Evolutionary conservation across 2,113 vertebrate species (phyloP), one percentile per base, ranked within the genome.

Genomic region (Apaloderma vittatum): DNA sequence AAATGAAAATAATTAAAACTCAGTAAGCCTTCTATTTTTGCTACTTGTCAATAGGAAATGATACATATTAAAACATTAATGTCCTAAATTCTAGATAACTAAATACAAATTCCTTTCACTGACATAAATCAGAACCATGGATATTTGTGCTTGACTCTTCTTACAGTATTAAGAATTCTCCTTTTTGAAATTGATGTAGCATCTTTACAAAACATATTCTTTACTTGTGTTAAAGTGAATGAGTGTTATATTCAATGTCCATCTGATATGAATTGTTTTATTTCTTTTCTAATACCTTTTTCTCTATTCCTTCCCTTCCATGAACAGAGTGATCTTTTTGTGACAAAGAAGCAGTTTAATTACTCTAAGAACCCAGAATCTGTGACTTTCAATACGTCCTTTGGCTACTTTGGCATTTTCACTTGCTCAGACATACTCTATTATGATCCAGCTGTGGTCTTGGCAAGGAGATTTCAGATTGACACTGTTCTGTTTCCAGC

Each of bases 381-480:
- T 54, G 91, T 98, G 71, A 98, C 97, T 8, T 99, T 99, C 74
- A 95, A 96, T 26, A 99, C 98, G 6, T 97, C 98, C 3, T 99
- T 99, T 78, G 98, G 99, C 45, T 98, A 58, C 40, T 99, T 99
- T 66, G 98, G 98, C 15, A 94, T 99, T 94, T 98, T 99, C 62
- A 99, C 96, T 72, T 99, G 98, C 40, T 98, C 98, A 32, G 98
- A 99, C 81, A 97, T 99, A 79, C 97, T 99, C 51, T 99, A 97
- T 66, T 86, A 95, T 2, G 67, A 98, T 22, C 98, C 98, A 3
- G 97, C 97, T 23, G 67, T 98, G 43, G 57, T 93, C 24, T 79
- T 99, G 49, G 90, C 98, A 66, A 95, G 98, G 24, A 95, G 86
- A 85, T 97, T 98, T 79, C 96, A 93, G 3, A 95, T 98, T 32